These are phyloP conservation scores for Ips nitidus DNA, from an alignment of 1,140 invertebrate genomes.

Conservation along the genomic window DNA sequence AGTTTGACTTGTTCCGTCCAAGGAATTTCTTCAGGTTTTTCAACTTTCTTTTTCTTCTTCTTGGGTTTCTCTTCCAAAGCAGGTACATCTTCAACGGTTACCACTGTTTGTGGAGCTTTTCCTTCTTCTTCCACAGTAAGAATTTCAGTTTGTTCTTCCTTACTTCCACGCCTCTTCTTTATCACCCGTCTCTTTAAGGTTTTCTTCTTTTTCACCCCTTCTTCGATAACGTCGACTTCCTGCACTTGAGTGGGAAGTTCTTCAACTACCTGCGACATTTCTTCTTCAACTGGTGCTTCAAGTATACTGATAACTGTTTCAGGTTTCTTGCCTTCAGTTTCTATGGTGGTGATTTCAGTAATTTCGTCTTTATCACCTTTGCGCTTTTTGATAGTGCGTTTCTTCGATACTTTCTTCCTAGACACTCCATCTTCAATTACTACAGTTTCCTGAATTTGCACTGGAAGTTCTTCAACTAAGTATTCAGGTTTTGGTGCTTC, in stretches of 20 bases:
- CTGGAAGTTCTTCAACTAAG: constrained; percentile 48
- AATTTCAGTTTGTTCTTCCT: constrained; percentile 50
- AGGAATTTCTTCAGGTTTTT: constrained; percentile 40
- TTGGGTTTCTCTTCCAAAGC: constrained; percentile 45
- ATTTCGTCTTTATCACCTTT: constrained; percentile 41
- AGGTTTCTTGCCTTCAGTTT: constrained; percentile 53
- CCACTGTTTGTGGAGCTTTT: constrained; percentile 46
- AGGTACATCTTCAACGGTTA: constrained; percentile 40
- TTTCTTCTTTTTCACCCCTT: constrained; percentile 38
- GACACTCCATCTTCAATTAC: constrained; percentile 40
- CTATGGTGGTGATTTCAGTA: constrained; percentile 45
- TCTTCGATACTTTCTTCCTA: constrained; percentile 44
- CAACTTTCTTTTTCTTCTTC: constrained; percentile 30
- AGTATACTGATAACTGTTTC: constrained; percentile 43
- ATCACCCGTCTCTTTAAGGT: constrained; percentile 43
- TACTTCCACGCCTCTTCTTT: constrained; percentile 45
- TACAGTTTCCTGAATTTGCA: constrained; percentile 41
- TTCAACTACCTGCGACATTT: constrained; percentile 44
- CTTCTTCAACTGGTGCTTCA: constrained; percentile 30
- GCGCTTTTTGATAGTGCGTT: constrained; percentile 32
- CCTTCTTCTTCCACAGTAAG: constrained; percentile 48
- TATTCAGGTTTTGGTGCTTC: constrained; percentile 36
- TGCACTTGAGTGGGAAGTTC: constrained; percentile 46
- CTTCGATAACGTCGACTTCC: constrained; percentile 37
- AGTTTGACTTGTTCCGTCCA: constrained; percentile 46